A percentile compares a stretch with the other conserved stretches of the same genome.
Evolutionary conservation across 1,140 invertebrate species (phyloP).

Genomic region (Drosophila burlai): DNA sequence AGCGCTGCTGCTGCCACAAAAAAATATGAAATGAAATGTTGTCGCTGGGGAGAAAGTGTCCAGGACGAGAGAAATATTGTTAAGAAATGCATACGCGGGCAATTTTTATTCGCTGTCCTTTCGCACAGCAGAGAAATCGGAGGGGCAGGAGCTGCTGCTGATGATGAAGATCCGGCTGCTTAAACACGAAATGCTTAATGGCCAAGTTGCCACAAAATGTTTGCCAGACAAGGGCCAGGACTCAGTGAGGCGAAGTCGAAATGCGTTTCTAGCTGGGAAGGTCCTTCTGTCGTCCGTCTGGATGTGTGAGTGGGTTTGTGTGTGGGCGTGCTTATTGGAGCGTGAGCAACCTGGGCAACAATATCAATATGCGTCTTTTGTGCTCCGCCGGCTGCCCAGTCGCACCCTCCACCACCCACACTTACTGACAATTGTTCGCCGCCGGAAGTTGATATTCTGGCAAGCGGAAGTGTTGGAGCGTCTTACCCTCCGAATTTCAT

Average conservation of each 20-base stretch:
- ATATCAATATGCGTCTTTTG: conserved; percentile 77
- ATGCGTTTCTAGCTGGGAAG: conserved; percentile 67
- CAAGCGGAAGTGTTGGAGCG: conserved; percentile 71
- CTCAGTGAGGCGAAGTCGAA: conserved; percentile 71
- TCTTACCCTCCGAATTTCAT: conserved; percentile 55
- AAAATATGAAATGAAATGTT: conserved; percentile 78
- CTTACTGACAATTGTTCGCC: conserved; percentile 67
- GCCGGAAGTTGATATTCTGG: conserved; percentile 74
- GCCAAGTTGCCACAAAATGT: conserved; percentile 79
- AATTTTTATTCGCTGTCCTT: conserved; percentile 54
- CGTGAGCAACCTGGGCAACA: conserved; percentile 72
- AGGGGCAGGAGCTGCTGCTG: not conserved
- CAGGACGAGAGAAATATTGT: conserved; percentile 60
- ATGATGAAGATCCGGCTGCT: conserved; percentile 22
- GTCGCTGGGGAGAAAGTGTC: conserved; percentile 52
- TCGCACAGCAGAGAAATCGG: not conserved
- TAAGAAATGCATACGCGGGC: conserved; percentile 76
- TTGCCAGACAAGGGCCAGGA: conserved; percentile 48
- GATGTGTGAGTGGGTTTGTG: conserved; percentile 1
- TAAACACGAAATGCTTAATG: conserved; percentile 74
- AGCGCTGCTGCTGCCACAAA: conserved; percentile 45
- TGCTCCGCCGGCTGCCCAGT: conserved; percentile 22
- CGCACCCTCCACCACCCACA: not conserved
- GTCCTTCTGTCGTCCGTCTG: conserved; percentile 34
- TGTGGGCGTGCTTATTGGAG: conserved; percentile 57